Percentiles rank a stretch among this genome's conserved stretches.
Evolutionary conservation across 2,113 vertebrate species (phyloP).

Genomic region (Sturnus vulgaris): DNA sequence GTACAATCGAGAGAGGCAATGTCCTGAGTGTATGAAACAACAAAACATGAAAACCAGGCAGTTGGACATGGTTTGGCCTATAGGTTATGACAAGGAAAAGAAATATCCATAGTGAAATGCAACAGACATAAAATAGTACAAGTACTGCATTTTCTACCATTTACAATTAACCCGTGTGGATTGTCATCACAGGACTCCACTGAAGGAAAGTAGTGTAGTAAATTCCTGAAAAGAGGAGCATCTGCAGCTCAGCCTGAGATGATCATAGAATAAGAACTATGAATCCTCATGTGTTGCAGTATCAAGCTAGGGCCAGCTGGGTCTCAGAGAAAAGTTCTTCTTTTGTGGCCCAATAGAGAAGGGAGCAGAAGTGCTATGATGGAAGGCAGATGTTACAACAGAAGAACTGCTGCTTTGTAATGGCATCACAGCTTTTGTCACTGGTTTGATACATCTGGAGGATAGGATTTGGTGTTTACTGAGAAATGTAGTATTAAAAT

Average conservation of each 20-base stretch:
- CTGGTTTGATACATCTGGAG: background rate
- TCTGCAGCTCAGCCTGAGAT: background rate
- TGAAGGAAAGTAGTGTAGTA: background rate
- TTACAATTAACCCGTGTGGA: background rate
- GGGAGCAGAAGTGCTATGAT: fast-evolving
- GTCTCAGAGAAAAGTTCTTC: background rate
- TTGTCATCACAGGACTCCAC: background rate
- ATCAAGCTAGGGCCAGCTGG: background rate
- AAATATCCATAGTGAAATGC: background rate
- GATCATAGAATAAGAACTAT: background rate
- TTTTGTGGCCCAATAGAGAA: background rate
- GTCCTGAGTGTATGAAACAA: background rate
- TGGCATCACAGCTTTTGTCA: background rate
- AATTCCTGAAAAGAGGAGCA: background rate
- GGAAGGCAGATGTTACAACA: background rate
- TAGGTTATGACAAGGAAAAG: background rate
- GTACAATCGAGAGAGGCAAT: background rate
- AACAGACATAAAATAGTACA: background rate
- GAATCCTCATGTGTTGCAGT: background rate
- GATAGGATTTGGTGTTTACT: background rate
- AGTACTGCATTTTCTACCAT: background rate
- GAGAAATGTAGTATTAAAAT: constrained; percentile 20
- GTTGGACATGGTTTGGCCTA: background rate
- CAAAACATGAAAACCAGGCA: background rate
- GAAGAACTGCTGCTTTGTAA: background rate